Evolutionary conservation across 2,797 vertebrate species (phyloP).

Genomic region (Ficedula albicollis): DNA sequence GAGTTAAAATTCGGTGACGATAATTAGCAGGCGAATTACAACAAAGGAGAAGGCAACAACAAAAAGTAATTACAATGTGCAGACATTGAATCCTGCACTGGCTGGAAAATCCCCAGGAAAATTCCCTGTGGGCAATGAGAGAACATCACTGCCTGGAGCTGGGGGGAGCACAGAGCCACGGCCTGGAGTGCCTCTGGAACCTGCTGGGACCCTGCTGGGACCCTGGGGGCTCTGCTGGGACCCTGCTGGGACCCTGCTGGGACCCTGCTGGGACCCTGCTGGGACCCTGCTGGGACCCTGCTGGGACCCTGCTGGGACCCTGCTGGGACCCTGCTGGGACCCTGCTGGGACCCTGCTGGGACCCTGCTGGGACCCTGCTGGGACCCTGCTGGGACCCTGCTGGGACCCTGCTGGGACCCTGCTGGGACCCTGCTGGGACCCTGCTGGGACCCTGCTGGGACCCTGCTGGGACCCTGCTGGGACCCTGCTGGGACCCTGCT

Average conservation of each 20-base stretch:
- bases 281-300: too few relatives aligned
- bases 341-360: too few relatives aligned
- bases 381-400: too few relatives aligned
- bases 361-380: too few relatives aligned
- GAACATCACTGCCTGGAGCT: neutral
- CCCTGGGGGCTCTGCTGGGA: neutral
- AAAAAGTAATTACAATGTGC: constrained; percentile 62
- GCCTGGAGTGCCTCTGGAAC: neutral
- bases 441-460: too few relatives aligned
- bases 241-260: neutral
- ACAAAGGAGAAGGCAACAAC: constrained; percentile 30
- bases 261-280: too few relatives aligned
- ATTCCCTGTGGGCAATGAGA: neutral
- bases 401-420: too few relatives aligned
- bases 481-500: too few relatives aligned
- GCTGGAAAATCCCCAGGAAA: constrained; percentile 39
- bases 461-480: too few relatives aligned
- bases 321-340: too few relatives aligned
- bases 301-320: too few relatives aligned
- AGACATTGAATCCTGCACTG: constrained; percentile 27
- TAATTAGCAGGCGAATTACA: constrained; percentile 66
- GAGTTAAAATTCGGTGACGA: constrained; percentile 35
- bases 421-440: too few relatives aligned
- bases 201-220: neutral
- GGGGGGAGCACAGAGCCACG: neutral